Evolutionary conservation across 2,113 vertebrate genomes (phyloP).

Genomic region (Verasper variegatus): DNA sequence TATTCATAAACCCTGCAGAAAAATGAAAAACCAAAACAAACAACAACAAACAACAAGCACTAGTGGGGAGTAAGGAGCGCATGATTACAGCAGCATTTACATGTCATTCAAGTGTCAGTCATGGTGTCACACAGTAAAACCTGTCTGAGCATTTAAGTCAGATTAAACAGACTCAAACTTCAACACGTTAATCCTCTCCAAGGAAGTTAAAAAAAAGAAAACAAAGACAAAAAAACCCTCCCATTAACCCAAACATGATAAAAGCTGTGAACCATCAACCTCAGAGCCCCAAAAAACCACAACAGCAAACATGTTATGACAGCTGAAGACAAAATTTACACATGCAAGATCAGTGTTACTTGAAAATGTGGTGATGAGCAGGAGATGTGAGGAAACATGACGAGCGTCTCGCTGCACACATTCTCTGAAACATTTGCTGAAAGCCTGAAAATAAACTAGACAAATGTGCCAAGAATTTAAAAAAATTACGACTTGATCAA

Average conservation of each 20-base stretch:
- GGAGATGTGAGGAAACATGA: background rate
- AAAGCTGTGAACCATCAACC: background rate
- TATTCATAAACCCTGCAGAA: background rate
- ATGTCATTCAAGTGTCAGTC: background rate
- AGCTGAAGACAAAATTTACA: background rate
- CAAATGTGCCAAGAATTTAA: background rate
- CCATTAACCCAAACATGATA: background rate
- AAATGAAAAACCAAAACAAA: background rate
- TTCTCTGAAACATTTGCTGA: background rate
- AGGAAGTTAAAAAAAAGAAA: background rate
- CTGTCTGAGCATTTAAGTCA: background rate
- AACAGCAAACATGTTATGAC: background rate
- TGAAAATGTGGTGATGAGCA: background rate
- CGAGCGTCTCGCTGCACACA: background rate
- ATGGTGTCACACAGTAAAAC: background rate
- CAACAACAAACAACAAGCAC: too few species aligned
- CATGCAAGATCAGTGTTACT: background rate
- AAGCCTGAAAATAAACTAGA: slow-evolving; percentile 1
- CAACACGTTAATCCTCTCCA: background rate
- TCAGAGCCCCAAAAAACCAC: background rate
- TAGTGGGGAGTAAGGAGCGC: background rate
- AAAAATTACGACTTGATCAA: slow-evolving; percentile 16
- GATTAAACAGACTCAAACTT: slow-evolving; percentile 6
- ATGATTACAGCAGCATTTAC: background rate
- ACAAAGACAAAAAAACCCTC: background rate